phyloP scores from a whole-genome alignment of 2,113 vertebrate species.

The Istiophorus platypterus region DNA sequence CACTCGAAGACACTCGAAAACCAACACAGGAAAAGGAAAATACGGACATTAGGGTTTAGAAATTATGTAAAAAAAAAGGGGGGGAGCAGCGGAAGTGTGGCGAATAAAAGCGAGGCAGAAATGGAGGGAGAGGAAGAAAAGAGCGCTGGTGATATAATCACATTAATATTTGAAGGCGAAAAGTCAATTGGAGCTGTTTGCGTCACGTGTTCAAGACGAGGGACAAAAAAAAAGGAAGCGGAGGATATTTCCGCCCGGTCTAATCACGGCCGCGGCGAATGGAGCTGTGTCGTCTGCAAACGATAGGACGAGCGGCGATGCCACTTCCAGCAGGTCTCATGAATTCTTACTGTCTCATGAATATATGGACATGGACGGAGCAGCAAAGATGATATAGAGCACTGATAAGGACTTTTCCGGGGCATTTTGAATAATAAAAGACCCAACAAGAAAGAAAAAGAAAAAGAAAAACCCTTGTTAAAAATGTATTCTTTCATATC shows the following conservation, averaged over 20 bases:
- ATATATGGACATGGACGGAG: not conserved
- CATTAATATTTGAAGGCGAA: conserved; percentile 39
- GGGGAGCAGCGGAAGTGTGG: not conserved
- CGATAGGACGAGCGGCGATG: too few relatives aligned
- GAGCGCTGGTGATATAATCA: conserved; percentile 24
- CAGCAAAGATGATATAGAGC: not conserved
- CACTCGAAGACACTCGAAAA: not conserved
- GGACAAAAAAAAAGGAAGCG: not conserved
- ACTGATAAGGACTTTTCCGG: not conserved
- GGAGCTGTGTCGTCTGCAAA: not conserved
- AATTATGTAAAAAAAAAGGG: not conserved
- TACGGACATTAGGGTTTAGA: not conserved
- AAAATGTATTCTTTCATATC: not conserved
- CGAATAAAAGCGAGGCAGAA: not conserved
- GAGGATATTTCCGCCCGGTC: too few relatives aligned
- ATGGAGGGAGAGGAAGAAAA: conserved; percentile 16
- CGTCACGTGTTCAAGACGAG: conserved; percentile 8
- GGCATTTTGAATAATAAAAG: not conserved
- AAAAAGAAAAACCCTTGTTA: not conserved
- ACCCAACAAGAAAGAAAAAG: too few relatives aligned
- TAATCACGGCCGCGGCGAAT: not conserved
- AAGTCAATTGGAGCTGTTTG: conserved; percentile 39
- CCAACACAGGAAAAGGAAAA: conserved; percentile 2
- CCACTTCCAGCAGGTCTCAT: not conserved
- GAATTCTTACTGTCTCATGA: not conserved